These are phyloP conservation scores for Mesocricetus auratus DNA, from an alignment of 2,113 vertebrate genomes.

Conservation along the genomic window DNA sequence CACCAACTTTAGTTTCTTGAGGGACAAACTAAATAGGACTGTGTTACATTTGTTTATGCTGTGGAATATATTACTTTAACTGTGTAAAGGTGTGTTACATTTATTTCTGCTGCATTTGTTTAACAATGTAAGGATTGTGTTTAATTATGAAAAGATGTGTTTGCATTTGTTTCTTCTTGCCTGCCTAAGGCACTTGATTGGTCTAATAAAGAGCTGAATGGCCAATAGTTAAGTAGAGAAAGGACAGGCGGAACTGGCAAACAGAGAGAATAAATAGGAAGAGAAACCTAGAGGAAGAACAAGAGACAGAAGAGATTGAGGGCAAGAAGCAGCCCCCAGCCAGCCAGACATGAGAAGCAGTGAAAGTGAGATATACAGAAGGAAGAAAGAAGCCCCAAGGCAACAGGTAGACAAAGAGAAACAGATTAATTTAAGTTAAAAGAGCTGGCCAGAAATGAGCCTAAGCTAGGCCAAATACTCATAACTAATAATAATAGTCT, in stretches of 20 bases:
- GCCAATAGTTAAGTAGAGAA: not conserved
- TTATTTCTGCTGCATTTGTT: not conserved
- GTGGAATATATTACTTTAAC: not conserved
- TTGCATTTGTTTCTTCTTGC: not conserved
- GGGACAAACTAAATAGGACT: not conserved
- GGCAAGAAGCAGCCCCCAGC: not conserved
- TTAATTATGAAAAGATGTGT: not conserved
- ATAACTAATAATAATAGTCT: not conserved
- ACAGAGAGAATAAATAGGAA: not conserved
- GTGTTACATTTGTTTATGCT: not conserved
- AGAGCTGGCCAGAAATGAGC: not conserved
- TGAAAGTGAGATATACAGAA: not conserved
- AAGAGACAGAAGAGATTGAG: not conserved
- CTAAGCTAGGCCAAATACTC: not conserved
- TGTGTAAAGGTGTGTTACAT: not conserved
- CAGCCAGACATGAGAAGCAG: not conserved
- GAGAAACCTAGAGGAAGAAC: not conserved
- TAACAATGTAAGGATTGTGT: not conserved
- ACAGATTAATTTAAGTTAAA: not conserved
- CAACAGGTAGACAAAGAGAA: not conserved
- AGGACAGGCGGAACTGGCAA: not conserved
- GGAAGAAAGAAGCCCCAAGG: not conserved
- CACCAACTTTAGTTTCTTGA: not conserved
- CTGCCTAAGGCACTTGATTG: not conserved
- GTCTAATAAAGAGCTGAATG: not conserved